phyloP scores from a whole-genome alignment of 2,888 invertebrate species.

The Aplocera efformata region DNA sequence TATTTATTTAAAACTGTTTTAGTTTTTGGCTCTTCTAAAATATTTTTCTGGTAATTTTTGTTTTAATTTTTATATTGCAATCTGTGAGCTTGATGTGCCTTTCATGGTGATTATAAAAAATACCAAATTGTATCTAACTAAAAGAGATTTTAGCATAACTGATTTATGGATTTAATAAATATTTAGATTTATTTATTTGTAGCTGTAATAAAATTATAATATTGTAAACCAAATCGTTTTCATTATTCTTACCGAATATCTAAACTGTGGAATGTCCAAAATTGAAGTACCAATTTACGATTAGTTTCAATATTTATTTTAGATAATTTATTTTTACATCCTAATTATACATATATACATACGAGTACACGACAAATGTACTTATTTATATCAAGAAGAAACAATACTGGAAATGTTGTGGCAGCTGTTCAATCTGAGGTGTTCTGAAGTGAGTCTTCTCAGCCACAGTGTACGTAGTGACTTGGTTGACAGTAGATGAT shows the following conservation, averaged over 20 bases:
- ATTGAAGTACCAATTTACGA: constrained; percentile 12
- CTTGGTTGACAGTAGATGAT: constrained; percentile 61
- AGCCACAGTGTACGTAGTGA: constrained; percentile 64
- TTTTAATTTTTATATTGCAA: too few species aligned
- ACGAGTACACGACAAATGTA: constrained; percentile 2
- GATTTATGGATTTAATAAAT: constrained; percentile 36
- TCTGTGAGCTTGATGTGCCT: too few species aligned
- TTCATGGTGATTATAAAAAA: background rate
- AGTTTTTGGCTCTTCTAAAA: too few species aligned
- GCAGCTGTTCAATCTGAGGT: constrained; percentile 59
- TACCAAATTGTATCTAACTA: constrained; percentile 10
- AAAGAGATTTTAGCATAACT: constrained; percentile 13
- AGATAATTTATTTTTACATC: constrained; percentile 18
- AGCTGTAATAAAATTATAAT: constrained; percentile 40
- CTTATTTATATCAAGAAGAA: constrained; percentile 56
- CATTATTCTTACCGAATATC: too few species aligned
- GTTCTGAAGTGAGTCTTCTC: constrained; percentile 66
- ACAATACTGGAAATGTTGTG: constrained; percentile 69
- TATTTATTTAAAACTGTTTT: too few species aligned
- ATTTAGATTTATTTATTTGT: constrained; percentile 54
- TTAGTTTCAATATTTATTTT: constrained; percentile 12
- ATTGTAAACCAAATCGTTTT: background rate
- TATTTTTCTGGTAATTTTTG: too few species aligned
- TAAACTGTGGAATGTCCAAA: constrained; percentile 9
- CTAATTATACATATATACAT: constrained; percentile 2